Conservation (phyloP, 2,113 vertebrate species). For the Hemiprocne comata region DNA sequence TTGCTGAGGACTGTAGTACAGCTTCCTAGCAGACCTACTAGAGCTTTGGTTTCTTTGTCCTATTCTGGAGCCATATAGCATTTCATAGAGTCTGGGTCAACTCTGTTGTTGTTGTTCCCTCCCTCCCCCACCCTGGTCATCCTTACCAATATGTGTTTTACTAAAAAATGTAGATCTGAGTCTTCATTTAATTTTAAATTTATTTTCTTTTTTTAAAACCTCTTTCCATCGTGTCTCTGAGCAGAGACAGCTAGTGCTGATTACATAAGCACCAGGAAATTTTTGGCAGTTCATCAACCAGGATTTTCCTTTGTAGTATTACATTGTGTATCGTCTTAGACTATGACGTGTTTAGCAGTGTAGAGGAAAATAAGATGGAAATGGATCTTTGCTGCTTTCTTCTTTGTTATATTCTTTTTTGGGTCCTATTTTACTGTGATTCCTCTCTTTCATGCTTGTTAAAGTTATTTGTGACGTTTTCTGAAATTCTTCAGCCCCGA, state of each 20-base stretch:
- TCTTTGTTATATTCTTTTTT: not conserved
- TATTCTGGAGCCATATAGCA: rapidly evolving
- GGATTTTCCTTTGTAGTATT: not conserved
- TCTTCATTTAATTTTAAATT: not conserved
- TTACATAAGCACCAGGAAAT: not conserved
- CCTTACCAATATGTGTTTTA: not conserved
- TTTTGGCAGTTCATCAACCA: not conserved
- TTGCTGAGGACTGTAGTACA: not conserved
- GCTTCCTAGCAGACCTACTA: not conserved
- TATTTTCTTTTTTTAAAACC: not conserved
- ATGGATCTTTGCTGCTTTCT: not conserved
- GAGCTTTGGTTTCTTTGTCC: not conserved
- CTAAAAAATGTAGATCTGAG: not conserved
- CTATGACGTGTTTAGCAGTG: not conserved
- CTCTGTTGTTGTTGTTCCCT: not conserved
- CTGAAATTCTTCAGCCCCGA: not conserved
- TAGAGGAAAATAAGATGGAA: not conserved
- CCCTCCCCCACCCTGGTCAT: not conserved
- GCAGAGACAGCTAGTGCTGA: not conserved
- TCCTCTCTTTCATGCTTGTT: not conserved
- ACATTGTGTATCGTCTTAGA: not conserved
- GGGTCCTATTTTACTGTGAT: not conserved
- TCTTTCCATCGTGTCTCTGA: not conserved
- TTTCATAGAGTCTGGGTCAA: not conserved
- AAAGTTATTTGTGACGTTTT: not conserved